Evolutionary conservation across 2,113 vertebrate genomes (phyloP).

Genomic region (Sula dactylatra): DNA sequence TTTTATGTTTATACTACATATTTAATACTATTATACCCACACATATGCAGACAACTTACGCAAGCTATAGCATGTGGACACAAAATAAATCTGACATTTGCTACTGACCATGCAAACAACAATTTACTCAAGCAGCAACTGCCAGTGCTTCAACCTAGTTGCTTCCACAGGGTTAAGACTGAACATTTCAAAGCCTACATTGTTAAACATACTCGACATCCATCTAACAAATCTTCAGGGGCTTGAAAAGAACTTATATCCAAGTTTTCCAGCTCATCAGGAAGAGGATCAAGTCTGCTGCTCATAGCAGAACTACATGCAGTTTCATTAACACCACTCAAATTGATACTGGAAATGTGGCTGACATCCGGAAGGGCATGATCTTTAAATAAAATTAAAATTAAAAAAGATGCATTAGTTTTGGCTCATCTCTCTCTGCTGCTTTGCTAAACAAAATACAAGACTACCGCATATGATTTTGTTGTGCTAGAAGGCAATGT

Average conservation of each 20-base stretch:
- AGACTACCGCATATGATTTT: background rate
- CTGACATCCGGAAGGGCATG: slow-evolving; percentile 87
- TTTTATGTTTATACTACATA: background rate
- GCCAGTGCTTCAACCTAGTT: background rate
- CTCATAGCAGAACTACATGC: slow-evolving; percentile 71
- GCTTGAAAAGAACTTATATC: slow-evolving; percentile 82
- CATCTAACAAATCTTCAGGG: slow-evolving; percentile 90
- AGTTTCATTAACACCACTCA: slow-evolving; percentile 84
- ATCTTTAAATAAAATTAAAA: slow-evolving; percentile 62
- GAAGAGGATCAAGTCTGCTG: slow-evolving; percentile 77
- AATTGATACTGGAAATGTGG: slow-evolving; percentile 87
- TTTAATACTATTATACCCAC: background rate
- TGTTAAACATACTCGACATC: slow-evolving; percentile 85
- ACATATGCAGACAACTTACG: accelerated
- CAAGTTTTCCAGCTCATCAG: slow-evolving; percentile 83
- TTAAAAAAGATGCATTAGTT: background rate
- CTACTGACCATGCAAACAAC: background rate
- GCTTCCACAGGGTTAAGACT: background rate
- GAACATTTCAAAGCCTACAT: background rate
- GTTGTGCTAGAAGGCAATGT: background rate
- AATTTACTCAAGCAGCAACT: background rate
- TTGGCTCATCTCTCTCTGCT: background rate
- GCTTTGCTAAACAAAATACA: background rate
- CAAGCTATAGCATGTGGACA: background rate
- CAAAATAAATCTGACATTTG: background rate